Conservation (phyloP, 2,113 vertebrate species). For the Fukomys damarensis region DNA sequence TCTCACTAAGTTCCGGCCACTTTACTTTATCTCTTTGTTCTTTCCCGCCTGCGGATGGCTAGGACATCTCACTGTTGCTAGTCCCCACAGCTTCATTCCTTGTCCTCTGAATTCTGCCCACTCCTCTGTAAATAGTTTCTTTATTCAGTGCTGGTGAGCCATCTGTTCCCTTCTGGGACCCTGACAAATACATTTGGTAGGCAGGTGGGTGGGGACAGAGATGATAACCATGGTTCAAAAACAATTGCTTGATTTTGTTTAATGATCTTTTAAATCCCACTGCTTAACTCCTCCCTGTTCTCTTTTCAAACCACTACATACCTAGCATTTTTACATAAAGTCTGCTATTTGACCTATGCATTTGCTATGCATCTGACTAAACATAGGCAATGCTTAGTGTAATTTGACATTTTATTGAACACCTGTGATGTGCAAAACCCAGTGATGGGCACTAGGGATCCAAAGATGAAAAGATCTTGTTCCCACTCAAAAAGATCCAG, state of each 20-base stretch:
- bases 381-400: constrained; percentile 54
- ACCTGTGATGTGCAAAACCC: neutral
- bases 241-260: constrained; percentile 75
- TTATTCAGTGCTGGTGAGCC: neutral
- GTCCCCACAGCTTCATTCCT: neutral
- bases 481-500: neutral
- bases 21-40: neutral
- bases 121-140: constrained; percentile 20
- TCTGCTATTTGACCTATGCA: constrained; percentile 69
- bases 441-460: neutral
- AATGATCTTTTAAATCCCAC: constrained; percentile 79
- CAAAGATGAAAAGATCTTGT: neutral
- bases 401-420: constrained; percentile 35
- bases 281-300: constrained; percentile 74
- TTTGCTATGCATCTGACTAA: constrained; percentile 72
- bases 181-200: constrained; percentile 35
- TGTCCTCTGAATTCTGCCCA: constrained; percentile 8
- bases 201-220: constrained; percentile 28
- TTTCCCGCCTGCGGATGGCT: neutral
- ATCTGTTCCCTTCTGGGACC: constrained; percentile 47
- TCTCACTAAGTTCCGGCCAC: neutral
- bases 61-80: neutral
- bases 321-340: constrained; percentile 74
- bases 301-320: constrained; percentile 78
- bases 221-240: constrained; percentile 70